Conservation (phyloP, 1,140 invertebrate species). For the Drosophila kanapiae region DNA sequence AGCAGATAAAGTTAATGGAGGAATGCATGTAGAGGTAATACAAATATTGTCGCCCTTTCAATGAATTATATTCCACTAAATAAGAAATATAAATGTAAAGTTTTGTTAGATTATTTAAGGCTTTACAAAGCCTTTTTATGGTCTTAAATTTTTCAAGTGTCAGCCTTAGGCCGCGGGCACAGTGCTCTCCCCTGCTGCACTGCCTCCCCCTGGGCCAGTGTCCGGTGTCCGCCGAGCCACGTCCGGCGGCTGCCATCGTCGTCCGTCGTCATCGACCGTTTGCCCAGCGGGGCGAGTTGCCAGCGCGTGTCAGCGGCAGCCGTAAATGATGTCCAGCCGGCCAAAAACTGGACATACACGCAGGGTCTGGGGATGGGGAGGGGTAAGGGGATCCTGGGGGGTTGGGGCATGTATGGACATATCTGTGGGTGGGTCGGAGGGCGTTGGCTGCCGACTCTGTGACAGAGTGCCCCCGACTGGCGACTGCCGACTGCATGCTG, state of each 20-base stretch:
- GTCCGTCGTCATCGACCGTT: conserved; percentile 43
- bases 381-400: background rate
- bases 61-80: background rate
- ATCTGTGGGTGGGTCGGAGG: conserved; percentile 51
- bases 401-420: conserved; percentile 18
- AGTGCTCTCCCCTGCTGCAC: background rate
- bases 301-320: conserved; percentile 76
- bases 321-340: conserved; percentile 75
- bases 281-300: conserved; percentile 61
- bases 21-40: background rate
- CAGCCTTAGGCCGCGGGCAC: background rate
- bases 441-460: conserved; percentile 56
- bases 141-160: conserved; percentile 18
- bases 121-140: background rate
- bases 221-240: conserved; percentile 36
- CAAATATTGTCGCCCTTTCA: background rate
- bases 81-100: no score
- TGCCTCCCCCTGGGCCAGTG: conserved; percentile 3
- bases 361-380: background rate
- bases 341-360: conserved; percentile 12
- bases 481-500: conserved; percentile 58
- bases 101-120: background rate
- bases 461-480: conserved; percentile 61
- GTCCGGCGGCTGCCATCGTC: conserved; percentile 33
- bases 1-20: background rate